Percentiles rank a stretch among this genome's conserved stretches.
Evolutionary conservation across 2,888 invertebrate genomes (phyloP).

Genomic region (Polymixis lichenea): DNA sequence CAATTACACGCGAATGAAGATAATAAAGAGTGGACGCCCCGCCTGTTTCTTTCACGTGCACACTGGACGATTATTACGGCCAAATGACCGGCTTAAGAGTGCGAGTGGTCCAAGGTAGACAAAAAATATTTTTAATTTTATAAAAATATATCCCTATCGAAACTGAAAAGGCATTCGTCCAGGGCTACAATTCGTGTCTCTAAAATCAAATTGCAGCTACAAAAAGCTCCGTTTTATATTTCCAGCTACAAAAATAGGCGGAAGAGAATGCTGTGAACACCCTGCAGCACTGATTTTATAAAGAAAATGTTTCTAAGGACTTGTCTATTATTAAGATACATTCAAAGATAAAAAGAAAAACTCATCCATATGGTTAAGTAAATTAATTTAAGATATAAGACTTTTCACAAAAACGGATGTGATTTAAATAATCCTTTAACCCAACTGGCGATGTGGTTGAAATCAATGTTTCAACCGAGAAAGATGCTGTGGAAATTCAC

Average conservation of each 20-base stretch:
- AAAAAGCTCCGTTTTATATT: background rate
- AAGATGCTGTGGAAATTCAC: too few species aligned
- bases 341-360: too few species aligned
- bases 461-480: too few species aligned
- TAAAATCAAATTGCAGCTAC: background rate
- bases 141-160: too few species aligned
- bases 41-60: constrained; percentile 78
- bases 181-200: background rate
- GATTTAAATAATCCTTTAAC: background rate
- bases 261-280: background rate
- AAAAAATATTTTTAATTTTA: background rate
- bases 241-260: background rate
- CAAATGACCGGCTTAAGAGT: constrained; percentile 86
- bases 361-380: too few species aligned
- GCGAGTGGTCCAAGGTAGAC: constrained; percentile 63
- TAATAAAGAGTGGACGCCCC: constrained; percentile 77
- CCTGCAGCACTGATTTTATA: background rate
- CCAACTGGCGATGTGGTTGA: too few species aligned
- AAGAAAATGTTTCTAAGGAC: too few species aligned
- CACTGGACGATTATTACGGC: constrained; percentile 87
- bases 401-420: background rate
- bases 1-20: constrained; percentile 84
- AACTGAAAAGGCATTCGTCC: background rate
- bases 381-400: too few species aligned
- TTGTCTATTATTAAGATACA: too few species aligned